phyloP scores from a whole-genome alignment of 2,113 vertebrate species.

The Zapus hudsonius region DNA sequence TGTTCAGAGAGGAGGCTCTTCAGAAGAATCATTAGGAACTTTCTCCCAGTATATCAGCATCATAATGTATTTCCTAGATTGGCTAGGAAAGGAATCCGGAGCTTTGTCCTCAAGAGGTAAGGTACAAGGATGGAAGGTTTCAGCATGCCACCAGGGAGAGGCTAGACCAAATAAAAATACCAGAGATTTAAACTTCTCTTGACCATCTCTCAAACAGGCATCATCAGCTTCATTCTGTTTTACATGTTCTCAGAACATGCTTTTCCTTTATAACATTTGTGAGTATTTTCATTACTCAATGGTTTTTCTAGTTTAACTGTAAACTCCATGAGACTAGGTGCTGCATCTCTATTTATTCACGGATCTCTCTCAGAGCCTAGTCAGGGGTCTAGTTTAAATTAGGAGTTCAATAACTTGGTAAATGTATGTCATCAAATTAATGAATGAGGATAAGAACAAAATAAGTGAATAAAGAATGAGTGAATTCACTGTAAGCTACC shows the following conservation, averaged over 20 bases:
- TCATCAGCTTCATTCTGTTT: not conserved
- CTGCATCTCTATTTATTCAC: not conserved
- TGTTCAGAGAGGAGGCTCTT: constrained; percentile 24
- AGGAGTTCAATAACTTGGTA: not conserved
- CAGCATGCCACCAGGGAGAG: not conserved
- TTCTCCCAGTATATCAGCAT: not conserved
- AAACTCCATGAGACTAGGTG: not conserved
- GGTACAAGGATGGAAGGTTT: constrained; percentile 33
- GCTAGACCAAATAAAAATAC: constrained; percentile 19
- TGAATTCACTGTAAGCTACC: not conserved
- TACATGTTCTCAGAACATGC: not conserved
- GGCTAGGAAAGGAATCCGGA: constrained; percentile 37
- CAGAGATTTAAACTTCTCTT: constrained; percentile 28
- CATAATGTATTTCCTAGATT: constrained; percentile 21
- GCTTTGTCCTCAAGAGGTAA: not conserved
- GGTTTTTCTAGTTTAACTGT: not conserved
- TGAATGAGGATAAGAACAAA: not conserved
- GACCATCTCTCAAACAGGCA: not conserved
- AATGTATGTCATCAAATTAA: not conserved
- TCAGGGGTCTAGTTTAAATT: not conserved
- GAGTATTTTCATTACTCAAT: not conserved
- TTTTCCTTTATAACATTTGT: constrained; percentile 1
- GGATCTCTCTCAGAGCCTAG: not conserved
- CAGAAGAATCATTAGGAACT: not conserved
- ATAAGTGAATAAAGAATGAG: not conserved